A percentile compares a stretch with the other conserved stretches of the same genome.
phyloP scores from a whole-genome alignment of 2,113 vertebrate species.

The Daphoenositta chrysoptera region DNA sequence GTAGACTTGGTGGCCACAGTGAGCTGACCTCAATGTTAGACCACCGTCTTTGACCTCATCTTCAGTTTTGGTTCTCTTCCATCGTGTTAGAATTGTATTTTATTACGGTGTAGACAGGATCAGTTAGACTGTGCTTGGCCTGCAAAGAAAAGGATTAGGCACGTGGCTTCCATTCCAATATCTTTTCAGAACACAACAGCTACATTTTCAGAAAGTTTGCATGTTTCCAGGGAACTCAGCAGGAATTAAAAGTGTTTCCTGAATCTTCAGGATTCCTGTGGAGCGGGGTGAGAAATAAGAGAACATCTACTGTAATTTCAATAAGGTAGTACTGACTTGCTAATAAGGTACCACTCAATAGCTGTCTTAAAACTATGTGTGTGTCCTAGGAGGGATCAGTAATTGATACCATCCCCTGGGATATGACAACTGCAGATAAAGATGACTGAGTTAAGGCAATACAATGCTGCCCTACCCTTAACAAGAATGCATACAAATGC shows the following conservation, averaged over 20 bases:
- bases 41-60: rapidly evolving
- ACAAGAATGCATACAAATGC: slow-evolving; percentile 59
- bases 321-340: not conserved
- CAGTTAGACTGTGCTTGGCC: not conserved
- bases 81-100: not conserved
- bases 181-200: not conserved
- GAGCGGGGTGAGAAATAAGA: not conserved
- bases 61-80: not conserved
- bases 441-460: slow-evolving; percentile 33
- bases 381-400: slow-evolving; percentile 37
- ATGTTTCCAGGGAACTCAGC: not conserved
- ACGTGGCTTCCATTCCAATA: not conserved
- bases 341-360: not conserved
- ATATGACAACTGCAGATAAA: slow-evolving; percentile 59
- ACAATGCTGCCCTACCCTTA: slow-evolving; percentile 46
- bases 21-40: not conserved
- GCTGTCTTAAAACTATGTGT: slow-evolving; percentile 26
- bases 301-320: not conserved
- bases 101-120: not conserved
- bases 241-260: not conserved
- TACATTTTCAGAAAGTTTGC: not conserved
- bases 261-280: not conserved
- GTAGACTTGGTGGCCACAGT: not conserved
- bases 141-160: not conserved
- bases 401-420: slow-evolving; percentile 11